phyloP scores from a whole-genome alignment of 2,888 invertebrate species.

The Acronicta aceris region DNA sequence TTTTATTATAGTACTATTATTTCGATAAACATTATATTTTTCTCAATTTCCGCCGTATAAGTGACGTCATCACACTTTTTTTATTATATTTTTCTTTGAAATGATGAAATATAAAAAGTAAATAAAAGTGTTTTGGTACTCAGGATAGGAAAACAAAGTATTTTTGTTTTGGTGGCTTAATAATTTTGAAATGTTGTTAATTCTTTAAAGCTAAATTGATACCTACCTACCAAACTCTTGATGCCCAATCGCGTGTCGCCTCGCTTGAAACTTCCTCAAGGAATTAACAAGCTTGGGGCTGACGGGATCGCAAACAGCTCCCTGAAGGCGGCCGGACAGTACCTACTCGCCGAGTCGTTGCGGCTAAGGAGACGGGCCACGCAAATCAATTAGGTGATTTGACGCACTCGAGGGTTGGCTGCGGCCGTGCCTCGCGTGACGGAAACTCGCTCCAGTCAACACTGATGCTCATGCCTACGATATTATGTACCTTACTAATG shows the following conservation, averaged over 20 bases:
- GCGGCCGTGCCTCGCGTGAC: constrained; percentile 71
- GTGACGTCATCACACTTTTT: too few species aligned
- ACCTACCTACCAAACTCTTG: constrained; percentile 34
- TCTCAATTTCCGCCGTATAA: too few species aligned
- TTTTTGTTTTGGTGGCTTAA: too few species aligned
- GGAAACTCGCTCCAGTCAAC: constrained; percentile 56
- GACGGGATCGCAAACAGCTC: constrained; percentile 66
- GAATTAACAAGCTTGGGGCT: constrained; percentile 68
- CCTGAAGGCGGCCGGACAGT: constrained; percentile 55
- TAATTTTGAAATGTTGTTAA: too few species aligned
- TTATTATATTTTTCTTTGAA: too few species aligned
- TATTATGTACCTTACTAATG: too few species aligned
- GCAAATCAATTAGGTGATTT: constrained; percentile 79
- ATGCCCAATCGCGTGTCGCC: constrained; percentile 63
- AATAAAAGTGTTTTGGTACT: too few species aligned
- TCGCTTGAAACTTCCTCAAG: constrained; percentile 59
- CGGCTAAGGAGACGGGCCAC: constrained; percentile 66
- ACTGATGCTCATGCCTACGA: constrained; percentile 47
- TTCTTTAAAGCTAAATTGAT: constrained; percentile 2
- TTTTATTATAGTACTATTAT: too few species aligned
- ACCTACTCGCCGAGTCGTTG: constrained; percentile 38
- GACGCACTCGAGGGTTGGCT: constrained; percentile 62
- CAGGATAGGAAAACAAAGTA: too few species aligned
- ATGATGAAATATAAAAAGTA: too few species aligned
- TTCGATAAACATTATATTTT: too few species aligned